Evolutionary conservation across 1,140 invertebrate species (phyloP), one percentile per base, ranked within the genome.

Genomic region (Aethina tumida): DNA sequence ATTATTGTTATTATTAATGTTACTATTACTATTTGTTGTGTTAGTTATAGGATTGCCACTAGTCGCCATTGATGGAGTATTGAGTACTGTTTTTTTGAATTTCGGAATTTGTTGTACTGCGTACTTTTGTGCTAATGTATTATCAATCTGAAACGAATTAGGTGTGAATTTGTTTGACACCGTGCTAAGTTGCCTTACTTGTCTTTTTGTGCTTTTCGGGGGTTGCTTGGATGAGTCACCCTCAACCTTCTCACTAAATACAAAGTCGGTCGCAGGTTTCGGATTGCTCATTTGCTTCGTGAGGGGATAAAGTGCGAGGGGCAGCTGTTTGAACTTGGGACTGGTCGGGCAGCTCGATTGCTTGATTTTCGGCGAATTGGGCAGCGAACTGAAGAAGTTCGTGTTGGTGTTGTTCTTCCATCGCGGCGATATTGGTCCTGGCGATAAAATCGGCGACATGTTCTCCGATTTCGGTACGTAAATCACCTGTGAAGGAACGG

Each of bases 401-500:
- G n/a, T n/a, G 5, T 73, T 66, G 38, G 69, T 70, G 62, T 69
- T 67, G 52, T 66, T 56, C 58, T 69, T 62, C n/a, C 55, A 17
- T 8, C 50, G 37, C 5, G 72, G 71, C 20, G 73, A 75, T 10
- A 70, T 73, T 10, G 73, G 72, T 38, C 72, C 73, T 6, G 74
- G 70, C 6, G 73, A 75, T 44, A 68, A 53, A 27, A 65, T 69
- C 22, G 67, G 70, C 28, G 72, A 73, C 50, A 71, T 60, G 7
- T 71, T 70, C 54, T 75, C 70, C 18, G 59, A 62, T 54, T 81
- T 81, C 25, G 86, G 86, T 46, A 90, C 79, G 54, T 81, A 90
- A 52, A 92, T 92, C 5, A 92, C 88, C n/a, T n/a, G n/a, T n/a
- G n/a, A n/a, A n/a, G n/a, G n/a, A n/a, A n/a, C n/a, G n/a, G n/a